A percentile compares a stretch with the other conserved stretches of the same genome.
These are phyloP conservation scores for Aphaenogaster floridana DNA, from an alignment of 1,140 invertebrate genomes.

Conservation along the genomic window DNA sequence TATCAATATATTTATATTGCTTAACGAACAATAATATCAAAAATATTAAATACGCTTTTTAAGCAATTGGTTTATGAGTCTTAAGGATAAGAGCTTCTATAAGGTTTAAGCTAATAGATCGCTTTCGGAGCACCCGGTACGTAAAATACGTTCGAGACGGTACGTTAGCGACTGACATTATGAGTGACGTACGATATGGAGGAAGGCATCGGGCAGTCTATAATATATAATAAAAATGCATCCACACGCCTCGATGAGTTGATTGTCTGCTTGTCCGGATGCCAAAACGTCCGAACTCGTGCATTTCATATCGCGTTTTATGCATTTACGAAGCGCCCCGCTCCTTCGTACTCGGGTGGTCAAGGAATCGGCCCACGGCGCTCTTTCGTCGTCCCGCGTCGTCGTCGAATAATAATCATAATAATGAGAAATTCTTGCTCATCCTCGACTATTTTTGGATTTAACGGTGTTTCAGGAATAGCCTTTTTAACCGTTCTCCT, in stretches of 20 bases:
- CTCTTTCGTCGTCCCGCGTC: conserved; percentile 70
- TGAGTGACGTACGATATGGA: conserved; percentile 87
- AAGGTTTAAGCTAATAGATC: conserved; percentile 50
- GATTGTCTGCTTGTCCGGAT: conserved; percentile 87
- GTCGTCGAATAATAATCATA: conserved; percentile 64
- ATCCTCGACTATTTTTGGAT: conserved; percentile 42
- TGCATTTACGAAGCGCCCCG: conserved; percentile 81
- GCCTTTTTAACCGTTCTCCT: neutral
- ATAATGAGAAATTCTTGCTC: conserved; percentile 62
- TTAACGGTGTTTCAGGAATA: conserved; percentile 20
- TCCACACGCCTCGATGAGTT: conserved; percentile 87
- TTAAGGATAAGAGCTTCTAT: neutral
- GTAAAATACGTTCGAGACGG: conserved; percentile 86
- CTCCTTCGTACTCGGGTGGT: conserved; percentile 81
- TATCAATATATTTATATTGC: neutral
- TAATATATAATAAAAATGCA: conserved; percentile 88
- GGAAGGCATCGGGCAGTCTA: conserved; percentile 85
- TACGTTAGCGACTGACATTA: conserved; percentile 86
- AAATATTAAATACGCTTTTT: neutral
- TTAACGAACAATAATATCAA: neutral
- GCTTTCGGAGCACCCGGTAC: conserved; percentile 85
- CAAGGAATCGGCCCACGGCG: conserved; percentile 80
- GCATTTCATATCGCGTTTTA: conserved; percentile 86
- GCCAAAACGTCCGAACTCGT: conserved; percentile 87
- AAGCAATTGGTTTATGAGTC: neutral